Base-by-base conservation (phyloP, 2,113 vertebrate genomes). In the Psilopsiagon aurifrons region DNA sequence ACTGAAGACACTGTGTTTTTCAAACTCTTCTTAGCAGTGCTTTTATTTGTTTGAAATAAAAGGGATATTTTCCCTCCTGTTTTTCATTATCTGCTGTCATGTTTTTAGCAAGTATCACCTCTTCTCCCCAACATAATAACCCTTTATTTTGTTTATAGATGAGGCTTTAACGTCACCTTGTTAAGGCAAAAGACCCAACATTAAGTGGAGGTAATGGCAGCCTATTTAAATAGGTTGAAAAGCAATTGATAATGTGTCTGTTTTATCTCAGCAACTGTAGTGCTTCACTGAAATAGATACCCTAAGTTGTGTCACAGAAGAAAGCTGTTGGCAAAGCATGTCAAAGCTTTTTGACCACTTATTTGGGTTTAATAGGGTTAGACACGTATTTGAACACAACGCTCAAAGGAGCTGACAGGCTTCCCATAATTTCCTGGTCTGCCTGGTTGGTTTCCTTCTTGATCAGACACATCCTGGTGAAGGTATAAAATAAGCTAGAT, bases 401-500 rank as follows among this genome's bases (percentile, higher is more conserved):
- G 7, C 41, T 83, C 44, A 20, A 46, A 82, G 63, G 51, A 90
- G 69, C 29, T 84, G 90, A 92, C 68, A 67, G 70, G 63, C 79
- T 35, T 90, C 83, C 85, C 79, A 78, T 27, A 44, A 49, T 70
- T 81, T 88, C 60, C 90, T 75, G 49, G n/a, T 66, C 76, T 83
- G 90, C 81, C 63, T 35, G 37, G 51, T 63, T 6, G 46, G 85
- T 70, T 94, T 95, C 60, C 35, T 86, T 96, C 88, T 55, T 92
- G 71, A 88, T 95, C 55, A 83, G 79, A 59, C 43, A 24, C 51
- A 47, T 88, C 83, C 73, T 24, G 62, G 59, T 67, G 83, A 90
- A 93, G 51, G 88, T 81, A 92, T 68, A 74, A 95, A 95, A 94
- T 60, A 81, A 86, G 43, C 39, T 51, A 93, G 59, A 78, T 88